Evolutionary conservation across 2,797 vertebrate species (phyloP).

Genomic region (Fistularia commersonii): DNA sequence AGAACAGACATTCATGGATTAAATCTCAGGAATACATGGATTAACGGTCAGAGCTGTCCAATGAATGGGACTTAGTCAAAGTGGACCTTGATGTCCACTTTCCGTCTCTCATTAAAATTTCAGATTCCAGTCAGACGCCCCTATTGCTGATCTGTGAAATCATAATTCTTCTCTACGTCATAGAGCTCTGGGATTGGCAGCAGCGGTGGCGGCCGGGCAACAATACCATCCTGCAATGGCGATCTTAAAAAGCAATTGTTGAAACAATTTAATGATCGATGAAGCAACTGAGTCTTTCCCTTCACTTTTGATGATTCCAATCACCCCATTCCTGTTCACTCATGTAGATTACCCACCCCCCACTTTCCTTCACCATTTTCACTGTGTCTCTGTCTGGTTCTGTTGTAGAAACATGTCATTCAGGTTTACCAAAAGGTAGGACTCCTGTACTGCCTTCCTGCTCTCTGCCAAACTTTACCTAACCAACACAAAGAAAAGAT

Average conservation of each 20-base stretch:
- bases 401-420: constrained; percentile 99
- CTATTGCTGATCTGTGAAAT: not conserved
- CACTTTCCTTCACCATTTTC: constrained; percentile 60
- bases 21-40: too few species aligned
- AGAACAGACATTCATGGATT: too few species aligned
- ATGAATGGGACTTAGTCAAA: too few species aligned
- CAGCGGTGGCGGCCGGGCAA: constrained; percentile 37
- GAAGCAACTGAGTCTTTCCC: not conserved
- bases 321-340: constrained; percentile 79
- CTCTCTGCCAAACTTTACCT: constrained; percentile 28
- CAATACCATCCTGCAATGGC: constrained; percentile 28
- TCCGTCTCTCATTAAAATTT: not conserved
- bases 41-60: too few species aligned
- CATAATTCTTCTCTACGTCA: constrained; percentile 1
- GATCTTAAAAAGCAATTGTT: constrained; percentile 51
- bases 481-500: not conserved
- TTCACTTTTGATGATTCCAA: constrained; percentile 62
- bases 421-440: constrained; percentile 99
- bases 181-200: constrained; percentile 15
- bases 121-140: not conserved
- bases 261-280: constrained; percentile 44
- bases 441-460: constrained; percentile 71
- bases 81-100: not conserved
- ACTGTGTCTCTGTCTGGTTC: constrained; percentile 83
- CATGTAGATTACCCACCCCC: constrained; percentile 51